Conservation (phyloP, 2,888 invertebrate species). For the Antheraea assamensis region DNA sequence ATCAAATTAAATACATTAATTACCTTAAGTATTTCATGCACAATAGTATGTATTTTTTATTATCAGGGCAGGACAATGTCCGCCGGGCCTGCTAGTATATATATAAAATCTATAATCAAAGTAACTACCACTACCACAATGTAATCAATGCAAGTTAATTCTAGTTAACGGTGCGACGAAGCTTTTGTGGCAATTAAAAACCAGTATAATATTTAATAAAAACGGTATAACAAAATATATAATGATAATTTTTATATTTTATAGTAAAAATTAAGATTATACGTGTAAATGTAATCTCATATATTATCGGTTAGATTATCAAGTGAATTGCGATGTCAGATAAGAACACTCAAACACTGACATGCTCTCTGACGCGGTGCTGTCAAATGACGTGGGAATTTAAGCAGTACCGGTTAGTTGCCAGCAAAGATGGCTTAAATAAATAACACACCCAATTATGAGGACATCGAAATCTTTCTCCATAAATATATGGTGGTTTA, state of each 20-base stretch:
- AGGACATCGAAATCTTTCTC: too few species aligned
- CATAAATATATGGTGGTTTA: too few species aligned
- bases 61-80: too few species aligned
- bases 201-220: too few species aligned
- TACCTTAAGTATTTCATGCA: too few species aligned
- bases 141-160: too few species aligned
- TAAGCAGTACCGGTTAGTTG: background rate
- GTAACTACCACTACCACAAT: too few species aligned
- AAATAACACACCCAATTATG: too few species aligned
- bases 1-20: too few species aligned
- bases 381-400: slow-evolving; percentile 11
- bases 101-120: too few species aligned
- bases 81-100: too few species aligned
- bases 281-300: background rate
- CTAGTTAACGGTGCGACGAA: background rate
- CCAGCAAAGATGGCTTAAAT: background rate
- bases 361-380: background rate
- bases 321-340: background rate
- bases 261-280: slow-evolving; percentile 3
- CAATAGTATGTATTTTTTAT: too few species aligned
- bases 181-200: background rate
- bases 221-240: background rate
- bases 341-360: background rate
- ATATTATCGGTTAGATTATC: slow-evolving; percentile 9
- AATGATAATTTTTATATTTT: background rate